Evolutionary conservation across 92 coral and sea anemone genomes (phyloP), one percentile per base, ranked within the genome.

Genomic region (Ricordea florida): DNA sequence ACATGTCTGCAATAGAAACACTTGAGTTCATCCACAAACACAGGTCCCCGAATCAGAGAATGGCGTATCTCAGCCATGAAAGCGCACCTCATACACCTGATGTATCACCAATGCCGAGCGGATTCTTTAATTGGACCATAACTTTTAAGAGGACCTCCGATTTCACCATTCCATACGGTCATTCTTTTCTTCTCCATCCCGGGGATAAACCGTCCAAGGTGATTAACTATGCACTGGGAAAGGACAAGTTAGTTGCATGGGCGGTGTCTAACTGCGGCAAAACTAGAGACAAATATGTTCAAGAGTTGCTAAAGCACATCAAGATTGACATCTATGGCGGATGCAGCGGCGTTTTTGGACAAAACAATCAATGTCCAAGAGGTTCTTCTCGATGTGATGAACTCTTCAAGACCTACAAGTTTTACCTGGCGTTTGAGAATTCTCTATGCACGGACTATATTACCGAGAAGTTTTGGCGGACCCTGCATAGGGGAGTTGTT

Each of bases 351-450:
- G 27, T 24, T 17, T 62, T 15, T 16, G 70, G 70, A 2, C 45
- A 62, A 32, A 27, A 45, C 13, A 34, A 49, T 10, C 53, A 62
- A 33, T 74, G 70, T 10, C 15, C 57, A 1, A 10, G 16, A 14
- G 52, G 45, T 5, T 10, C 14, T 20, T 6, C 14, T 0, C 3
- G 23, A 9, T 74, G 71, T 6, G 41, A 43, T 0, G 30, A 18
- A 2, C 22, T 33, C 23, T 46, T 74, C 28, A 61, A 23, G 17
- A 10, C 71, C 14, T 74, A 74, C 30, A 74, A 79, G 45, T 85
- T 85, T 44, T 71, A 72, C 23, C 62, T 85, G 35, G 81, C 90
- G 17, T 85, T 85, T 57, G 90, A 85, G 59, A 85, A 85, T 26
- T 44, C 52, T 3, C 41, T 35, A 6, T 85, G 86, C 22, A 29